phyloP scores from a whole-genome alignment of 2,797 vertebrate species.

The Streptopelia turtur region DNA sequence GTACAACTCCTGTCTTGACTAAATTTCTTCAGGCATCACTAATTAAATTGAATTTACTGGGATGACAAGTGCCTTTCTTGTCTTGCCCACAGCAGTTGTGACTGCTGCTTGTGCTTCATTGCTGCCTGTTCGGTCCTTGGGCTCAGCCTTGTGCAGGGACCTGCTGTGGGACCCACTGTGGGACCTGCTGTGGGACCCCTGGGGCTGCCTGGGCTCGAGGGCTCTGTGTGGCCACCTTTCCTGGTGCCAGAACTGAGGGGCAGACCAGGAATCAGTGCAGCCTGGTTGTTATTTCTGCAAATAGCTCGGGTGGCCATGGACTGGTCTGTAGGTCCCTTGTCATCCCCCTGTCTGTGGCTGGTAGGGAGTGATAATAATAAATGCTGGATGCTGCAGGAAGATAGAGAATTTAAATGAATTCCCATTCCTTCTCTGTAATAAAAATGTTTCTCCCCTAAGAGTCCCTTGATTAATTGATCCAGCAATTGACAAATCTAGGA shows the following conservation, averaged over 20 bases:
- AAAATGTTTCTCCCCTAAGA: constrained; percentile 46
- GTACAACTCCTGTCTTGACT: neutral
- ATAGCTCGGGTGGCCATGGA: neutral
- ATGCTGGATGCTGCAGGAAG: neutral
- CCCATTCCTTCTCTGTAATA: constrained; percentile 29
- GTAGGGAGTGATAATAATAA: neutral
- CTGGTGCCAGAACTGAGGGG: neutral
- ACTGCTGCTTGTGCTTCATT: neutral
- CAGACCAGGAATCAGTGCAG: neutral
- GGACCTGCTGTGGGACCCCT: neutral
- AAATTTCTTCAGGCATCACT: neutral
- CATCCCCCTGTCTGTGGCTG: neutral
- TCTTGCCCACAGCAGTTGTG: neutral
- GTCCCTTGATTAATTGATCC: constrained; percentile 60
- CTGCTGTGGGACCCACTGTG: neutral
- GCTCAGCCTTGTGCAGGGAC: neutral
- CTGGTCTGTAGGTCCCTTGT: neutral
- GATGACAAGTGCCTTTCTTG: neutral
- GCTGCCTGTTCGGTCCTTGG: neutral
- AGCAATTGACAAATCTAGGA: constrained; percentile 59
- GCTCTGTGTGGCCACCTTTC: neutral
- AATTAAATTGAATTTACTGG: constrained; percentile 1
- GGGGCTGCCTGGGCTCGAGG: rapidly evolving
- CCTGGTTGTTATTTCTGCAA: neutral
- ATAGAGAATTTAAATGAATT: constrained; percentile 46